Conservation (phyloP, 2,113 vertebrate genomes). For the Redunca redunca region DNA sequence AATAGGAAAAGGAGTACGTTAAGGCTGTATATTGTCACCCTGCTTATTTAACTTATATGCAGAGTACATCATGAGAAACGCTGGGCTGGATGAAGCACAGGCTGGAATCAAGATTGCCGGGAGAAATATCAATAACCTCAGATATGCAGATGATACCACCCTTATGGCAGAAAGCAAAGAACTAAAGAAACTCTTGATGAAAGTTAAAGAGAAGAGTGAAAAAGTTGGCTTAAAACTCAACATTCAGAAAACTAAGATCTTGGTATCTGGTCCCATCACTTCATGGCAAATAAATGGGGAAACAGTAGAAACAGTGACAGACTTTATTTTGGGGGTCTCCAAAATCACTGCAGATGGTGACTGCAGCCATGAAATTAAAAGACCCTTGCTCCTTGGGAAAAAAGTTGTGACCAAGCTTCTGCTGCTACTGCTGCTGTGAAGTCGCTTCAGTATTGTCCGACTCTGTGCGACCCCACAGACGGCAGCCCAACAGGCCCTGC, state of each 20-base stretch:
- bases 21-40: not conserved
- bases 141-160: not conserved
- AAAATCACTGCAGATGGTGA: not conserved
- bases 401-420: not conserved
- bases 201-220: not conserved
- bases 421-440: not conserved
- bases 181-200: not conserved
- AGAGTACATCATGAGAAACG: not conserved
- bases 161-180: not conserved
- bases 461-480: too few relatives aligned
- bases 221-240: not conserved
- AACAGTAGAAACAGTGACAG: not conserved
- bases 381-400: not conserved
- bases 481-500: too few relatives aligned
- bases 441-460: too few relatives aligned
- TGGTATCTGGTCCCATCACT: not conserved
- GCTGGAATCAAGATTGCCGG: not conserved
- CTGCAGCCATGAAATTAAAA: not conserved
- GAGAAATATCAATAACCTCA: not conserved
- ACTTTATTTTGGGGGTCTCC: not conserved
- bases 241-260: not conserved
- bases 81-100: not conserved
- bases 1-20: accelerated
- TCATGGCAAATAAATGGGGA: not conserved
- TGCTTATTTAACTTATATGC: not conserved